phyloP scores from a whole-genome alignment of 2,888 invertebrate genomes.

The Caenorhabditis plicata region DNA sequence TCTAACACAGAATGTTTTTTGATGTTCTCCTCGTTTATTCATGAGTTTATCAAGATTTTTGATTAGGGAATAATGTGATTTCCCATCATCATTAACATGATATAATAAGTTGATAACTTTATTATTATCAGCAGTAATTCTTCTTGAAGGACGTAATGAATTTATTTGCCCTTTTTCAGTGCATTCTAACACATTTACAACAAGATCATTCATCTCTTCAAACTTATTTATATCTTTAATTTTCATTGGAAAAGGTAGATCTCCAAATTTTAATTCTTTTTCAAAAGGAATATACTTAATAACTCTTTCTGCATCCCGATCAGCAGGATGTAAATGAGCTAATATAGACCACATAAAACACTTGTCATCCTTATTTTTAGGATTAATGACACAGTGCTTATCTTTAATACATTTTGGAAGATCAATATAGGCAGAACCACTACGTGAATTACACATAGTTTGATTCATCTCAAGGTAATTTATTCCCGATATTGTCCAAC shows the following conservation, averaged over 20 bases:
- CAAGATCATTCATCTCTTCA: constrained; percentile 38
- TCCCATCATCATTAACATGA: constrained; percentile 6
- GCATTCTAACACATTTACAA: constrained; percentile 22
- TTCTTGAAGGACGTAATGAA: constrained; percentile 8
- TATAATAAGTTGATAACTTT: constrained; percentile 29
- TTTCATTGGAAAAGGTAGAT: constrained; percentile 25
- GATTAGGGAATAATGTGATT: constrained; percentile 27
- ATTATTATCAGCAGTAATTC: constrained; percentile 2
- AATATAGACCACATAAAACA: constrained; percentile 36
- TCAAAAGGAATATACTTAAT: constrained; percentile 23
- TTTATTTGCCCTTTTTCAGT: constrained; percentile 9
- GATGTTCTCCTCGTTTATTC: constrained; percentile 5
- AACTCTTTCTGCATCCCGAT: constrained; percentile 28
- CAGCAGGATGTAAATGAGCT: constrained; percentile 23
- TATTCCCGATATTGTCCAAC: constrained; percentile 8
- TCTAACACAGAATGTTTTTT: constrained; percentile 26
- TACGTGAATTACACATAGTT: constrained; percentile 4
- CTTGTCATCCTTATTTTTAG: constrained; percentile 29
- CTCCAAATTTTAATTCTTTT: constrained; percentile 34
- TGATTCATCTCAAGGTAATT: constrained; percentile 13
- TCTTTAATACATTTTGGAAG: constrained; percentile 17
- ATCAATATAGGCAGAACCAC: constrained; percentile 14
- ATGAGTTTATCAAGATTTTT: constrained; percentile 30
- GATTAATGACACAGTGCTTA: constrained; percentile 25
- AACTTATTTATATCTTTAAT: constrained; percentile 31